Evolutionary conservation across 2,888 invertebrate genomes (phyloP).

Genomic region (Odiellus spinosus): DNA sequence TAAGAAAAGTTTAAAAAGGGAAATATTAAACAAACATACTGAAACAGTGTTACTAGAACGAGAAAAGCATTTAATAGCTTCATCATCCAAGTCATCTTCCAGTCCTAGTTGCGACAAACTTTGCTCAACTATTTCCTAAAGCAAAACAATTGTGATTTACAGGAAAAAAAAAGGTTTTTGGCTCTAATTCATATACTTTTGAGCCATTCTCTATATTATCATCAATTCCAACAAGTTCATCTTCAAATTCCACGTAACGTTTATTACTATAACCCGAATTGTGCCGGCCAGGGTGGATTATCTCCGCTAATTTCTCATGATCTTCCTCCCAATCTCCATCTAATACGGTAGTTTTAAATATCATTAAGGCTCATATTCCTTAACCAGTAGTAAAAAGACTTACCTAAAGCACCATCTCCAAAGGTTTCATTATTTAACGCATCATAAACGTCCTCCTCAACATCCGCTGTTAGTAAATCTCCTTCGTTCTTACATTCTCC

Average conservation of each 20-base stretch:
- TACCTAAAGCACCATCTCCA: conserved; percentile 45
- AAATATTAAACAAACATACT: no score
- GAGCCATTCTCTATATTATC: no score
- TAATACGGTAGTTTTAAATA: background rate
- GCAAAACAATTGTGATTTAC: background rate
- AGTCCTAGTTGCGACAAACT: conserved; percentile 27
- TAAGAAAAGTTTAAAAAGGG: no score
- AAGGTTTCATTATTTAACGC: conserved; percentile 85
- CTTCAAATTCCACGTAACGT: no score
- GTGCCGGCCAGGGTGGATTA: no score
- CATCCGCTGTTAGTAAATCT: conserved; percentile 12
- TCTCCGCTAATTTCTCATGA: conserved; percentile 46
- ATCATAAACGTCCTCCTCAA: conserved; percentile 71
- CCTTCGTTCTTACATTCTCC: conserved; percentile 8
- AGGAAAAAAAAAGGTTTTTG: no score
- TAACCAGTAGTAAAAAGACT: no score
- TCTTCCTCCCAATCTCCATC: conserved; percentile 51
- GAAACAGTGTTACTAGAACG: background rate
- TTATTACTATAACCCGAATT: no score
- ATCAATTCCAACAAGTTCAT: no score
- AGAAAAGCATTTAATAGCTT: conserved; percentile 19
- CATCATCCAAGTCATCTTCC: conserved; percentile 25
- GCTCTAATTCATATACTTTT: no score
- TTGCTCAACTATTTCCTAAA: conserved; percentile 23
- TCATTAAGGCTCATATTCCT: no score